Percentiles rank a stretch among this genome's conserved stretches.
These are phyloP conservation scores for Etheostoma spectabile DNA, from an alignment of 2,113 vertebrate genomes.

Conservation along the genomic window DNA sequence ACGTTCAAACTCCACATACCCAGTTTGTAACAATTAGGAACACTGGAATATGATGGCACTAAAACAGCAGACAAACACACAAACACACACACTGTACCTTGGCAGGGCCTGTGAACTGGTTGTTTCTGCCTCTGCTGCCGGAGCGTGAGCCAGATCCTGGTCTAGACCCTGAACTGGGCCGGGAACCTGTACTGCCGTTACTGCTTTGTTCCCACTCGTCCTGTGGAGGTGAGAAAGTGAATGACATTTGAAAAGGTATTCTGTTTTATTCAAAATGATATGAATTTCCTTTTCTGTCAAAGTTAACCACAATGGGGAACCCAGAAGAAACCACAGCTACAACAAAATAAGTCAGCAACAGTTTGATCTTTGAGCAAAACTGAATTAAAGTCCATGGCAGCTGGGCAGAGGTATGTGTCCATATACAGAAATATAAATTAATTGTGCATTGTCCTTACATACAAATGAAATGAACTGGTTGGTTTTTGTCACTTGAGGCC, in stretches of 20 bases:
- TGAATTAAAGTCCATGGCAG: neutral
- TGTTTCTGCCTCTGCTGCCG: constrained; percentile 85
- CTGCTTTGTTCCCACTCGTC: constrained; percentile 90
- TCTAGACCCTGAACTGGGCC: constrained; percentile 83
- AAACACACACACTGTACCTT: constrained; percentile 78
- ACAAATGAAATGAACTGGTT: neutral
- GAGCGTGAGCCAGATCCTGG: constrained; percentile 86
- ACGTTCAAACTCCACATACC: neutral
- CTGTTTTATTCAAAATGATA: neutral
- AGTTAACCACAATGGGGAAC: neutral
- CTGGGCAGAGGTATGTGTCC: neutral
- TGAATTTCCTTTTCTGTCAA: neutral
- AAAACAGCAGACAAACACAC: neutral
- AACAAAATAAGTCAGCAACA: neutral
- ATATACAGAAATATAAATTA: neutral
- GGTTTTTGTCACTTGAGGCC: neutral
- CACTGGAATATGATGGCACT: neutral
- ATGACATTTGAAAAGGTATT: neutral
- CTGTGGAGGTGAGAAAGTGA: constrained; percentile 68
- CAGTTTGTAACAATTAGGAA: neutral
- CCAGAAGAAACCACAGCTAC: neutral
- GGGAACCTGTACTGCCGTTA: constrained; percentile 86
- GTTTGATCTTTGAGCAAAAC: neutral
- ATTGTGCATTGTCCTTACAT: neutral
- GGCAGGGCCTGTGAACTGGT: constrained; percentile 81